Evolutionary conservation across 1,140 invertebrate species (phyloP).

Genomic region (Aphelinus certus): DNA sequence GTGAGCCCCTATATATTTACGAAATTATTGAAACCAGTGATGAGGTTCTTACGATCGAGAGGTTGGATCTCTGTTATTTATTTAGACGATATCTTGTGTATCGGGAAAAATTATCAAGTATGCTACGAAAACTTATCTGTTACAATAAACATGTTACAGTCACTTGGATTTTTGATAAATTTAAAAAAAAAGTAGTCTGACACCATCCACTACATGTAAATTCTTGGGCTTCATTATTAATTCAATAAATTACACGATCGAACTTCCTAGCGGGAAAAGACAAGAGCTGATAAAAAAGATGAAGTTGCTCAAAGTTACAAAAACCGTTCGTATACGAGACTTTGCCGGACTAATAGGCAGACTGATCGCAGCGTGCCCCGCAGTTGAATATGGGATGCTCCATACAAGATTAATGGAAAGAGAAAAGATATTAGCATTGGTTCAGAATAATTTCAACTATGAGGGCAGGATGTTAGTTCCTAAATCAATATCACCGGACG

Average conservation of each 20-base stretch:
- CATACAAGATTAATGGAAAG: slow-evolving; percentile 3
- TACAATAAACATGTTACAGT: neutral
- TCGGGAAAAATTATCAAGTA: neutral
- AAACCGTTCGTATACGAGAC: neutral
- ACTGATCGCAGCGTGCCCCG: neutral
- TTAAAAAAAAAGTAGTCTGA: neutral
- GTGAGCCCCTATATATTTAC: slow-evolving; percentile 2
- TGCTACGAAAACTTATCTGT: neutral
- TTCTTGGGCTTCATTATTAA: slow-evolving; percentile 1
- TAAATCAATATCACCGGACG: slow-evolving; percentile 9
- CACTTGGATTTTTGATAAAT: neutral
- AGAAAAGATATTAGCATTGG: neutral
- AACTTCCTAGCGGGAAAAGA: neutral
- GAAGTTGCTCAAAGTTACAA: neutral
- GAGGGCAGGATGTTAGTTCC: neutral
- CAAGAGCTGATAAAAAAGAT: neutral
- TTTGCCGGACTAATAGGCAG: neutral
- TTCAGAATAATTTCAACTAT: neutral
- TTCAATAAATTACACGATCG: neutral
- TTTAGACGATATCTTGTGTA: slow-evolving; percentile 10
- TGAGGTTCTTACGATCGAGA: neutral
- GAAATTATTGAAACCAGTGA: neutral
- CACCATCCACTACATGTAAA: neutral
- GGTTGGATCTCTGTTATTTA: neutral
- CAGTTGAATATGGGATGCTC: neutral